Conservation (phyloP, 2,113 vertebrate species). For the Zosterops borbonicus region DNA sequence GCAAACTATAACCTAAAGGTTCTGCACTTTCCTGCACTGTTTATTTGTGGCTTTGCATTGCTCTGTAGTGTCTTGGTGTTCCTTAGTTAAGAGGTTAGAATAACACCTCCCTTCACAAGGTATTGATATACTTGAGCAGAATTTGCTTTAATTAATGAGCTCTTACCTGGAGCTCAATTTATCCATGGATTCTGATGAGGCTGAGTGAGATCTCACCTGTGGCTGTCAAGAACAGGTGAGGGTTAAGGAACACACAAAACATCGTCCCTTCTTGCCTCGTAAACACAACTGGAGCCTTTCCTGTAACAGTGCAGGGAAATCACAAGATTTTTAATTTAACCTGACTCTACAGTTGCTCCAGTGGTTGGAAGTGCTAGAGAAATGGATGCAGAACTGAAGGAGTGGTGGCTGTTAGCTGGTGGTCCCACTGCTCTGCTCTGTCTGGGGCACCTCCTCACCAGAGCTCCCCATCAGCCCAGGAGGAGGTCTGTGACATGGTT, state of each 20-base stretch:
- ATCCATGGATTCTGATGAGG: background rate
- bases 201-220: background rate
- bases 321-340: background rate
- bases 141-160: background rate
- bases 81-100: background rate
- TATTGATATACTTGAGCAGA: background rate
- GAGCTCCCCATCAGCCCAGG: background rate
- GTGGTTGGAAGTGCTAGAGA: background rate
- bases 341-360: background rate
- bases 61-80: background rate
- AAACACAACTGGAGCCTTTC: background rate
- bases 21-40: background rate
- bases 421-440: background rate
- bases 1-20: background rate
- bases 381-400: background rate
- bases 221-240: background rate
- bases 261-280: background rate
- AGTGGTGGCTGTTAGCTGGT: background rate
- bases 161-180: background rate
- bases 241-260: background rate
- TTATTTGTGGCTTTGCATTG: background rate
- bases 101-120: background rate
- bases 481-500: background rate
- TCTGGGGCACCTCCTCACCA: background rate
- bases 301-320: background rate